These are phyloP conservation scores for Graptemys geographica DNA, from an alignment of 2,797 vertebrate genomes.

Conservation along the genomic window DNA sequence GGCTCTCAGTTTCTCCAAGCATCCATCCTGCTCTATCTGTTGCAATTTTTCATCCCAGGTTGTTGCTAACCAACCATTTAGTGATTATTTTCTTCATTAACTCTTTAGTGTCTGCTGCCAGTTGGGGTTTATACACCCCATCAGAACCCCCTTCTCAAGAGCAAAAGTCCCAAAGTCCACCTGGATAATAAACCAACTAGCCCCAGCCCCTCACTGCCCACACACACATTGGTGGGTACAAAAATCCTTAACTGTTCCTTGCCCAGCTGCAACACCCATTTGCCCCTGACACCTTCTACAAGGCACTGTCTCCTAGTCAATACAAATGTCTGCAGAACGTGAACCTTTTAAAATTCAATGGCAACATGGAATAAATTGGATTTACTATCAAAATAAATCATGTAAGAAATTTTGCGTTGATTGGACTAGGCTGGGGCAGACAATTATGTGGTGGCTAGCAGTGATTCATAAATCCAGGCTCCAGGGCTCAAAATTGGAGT, in stretches of 20 bases:
- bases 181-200: not conserved
- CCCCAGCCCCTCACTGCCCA: not conserved
- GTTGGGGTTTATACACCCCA: not conserved
- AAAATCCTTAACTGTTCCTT: not conserved
- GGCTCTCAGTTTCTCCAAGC: not conserved
- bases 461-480: not conserved
- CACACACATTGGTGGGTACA: not conserved
- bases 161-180: not conserved
- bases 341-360: not conserved
- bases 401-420: not conserved
- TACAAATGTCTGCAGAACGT: not conserved
- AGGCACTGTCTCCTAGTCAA: not conserved
- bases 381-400: not conserved
- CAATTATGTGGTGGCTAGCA: not conserved
- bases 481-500: not conserved
- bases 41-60: not conserved
- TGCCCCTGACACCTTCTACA: not conserved
- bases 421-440: not conserved
- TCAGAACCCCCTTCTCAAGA: not conserved
- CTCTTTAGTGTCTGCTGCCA: not conserved
- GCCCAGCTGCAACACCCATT: not conserved
- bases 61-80: not conserved
- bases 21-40: not conserved
- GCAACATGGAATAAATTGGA: not conserved
- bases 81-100: not conserved